Base-by-base conservation (phyloP, 2,113 vertebrate genomes). In the Ochotona curzoniae region DNA sequence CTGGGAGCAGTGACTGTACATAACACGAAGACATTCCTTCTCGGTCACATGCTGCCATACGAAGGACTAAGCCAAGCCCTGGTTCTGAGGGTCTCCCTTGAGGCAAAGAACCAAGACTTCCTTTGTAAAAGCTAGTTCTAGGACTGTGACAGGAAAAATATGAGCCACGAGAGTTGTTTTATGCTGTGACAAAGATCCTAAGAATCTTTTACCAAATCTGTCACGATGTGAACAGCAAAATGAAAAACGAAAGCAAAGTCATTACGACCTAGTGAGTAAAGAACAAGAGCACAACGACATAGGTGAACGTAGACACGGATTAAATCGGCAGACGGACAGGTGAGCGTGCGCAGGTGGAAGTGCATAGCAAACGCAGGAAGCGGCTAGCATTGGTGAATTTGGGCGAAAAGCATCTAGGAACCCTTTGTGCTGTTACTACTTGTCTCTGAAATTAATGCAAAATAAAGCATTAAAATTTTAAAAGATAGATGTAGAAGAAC, bases 391-490 rank as follows among this genome's bases (percentile, higher is more conserved):
- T 30, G 28, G 47, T 89, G 35, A 81, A 61, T 66, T 79, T 79
- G 7, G 13, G 9, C 73, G n/a, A 47, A 71, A 83, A 51, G 18
- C 85, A 69, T 25, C 17, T 38, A 80, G 7, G 47, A 70, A 51
- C n/a, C 75, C 49, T 63, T 63, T 75, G 47, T 89, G 32, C 18
- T 74, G 26, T 80, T 84, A n/a, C 69, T 76, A 76, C 23, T 82
- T 93, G 80, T 93, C 12, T 70, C 69, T 90, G 82, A 86, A 80
- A 87, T 90, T 75, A 78, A 82, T 28, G 54, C 60, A 87, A 76
- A 82, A 21, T n/a, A 64, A 79, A 87, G 74, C 47, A 63, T 35
- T 75, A 30, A 32, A 49, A 67, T 21, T 1, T 30, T 54, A 18
- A 49, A 75, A 85, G 38, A 84, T 49, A 66, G 60, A 44, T 74